Evolutionary conservation across 1,140 invertebrate species (phyloP).

Genomic region (Chrysomallon squamiferum): DNA sequence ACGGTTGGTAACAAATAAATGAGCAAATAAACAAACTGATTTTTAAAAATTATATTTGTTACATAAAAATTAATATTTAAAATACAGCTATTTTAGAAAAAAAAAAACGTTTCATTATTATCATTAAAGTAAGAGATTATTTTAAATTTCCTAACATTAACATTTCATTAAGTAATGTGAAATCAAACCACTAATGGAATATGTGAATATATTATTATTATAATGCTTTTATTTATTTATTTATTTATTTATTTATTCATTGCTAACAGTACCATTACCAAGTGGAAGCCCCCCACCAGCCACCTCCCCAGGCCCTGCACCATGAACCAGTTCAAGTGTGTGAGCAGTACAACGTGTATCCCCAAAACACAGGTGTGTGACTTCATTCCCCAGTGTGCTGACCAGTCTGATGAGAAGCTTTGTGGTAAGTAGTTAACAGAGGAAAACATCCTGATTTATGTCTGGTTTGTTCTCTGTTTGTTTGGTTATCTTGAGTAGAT

Average conservation of each 20-base stretch:
- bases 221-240: too few species aligned
- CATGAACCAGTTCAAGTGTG: slow-evolving; percentile 33
- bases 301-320: slow-evolving; percentile 46
- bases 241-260: too few species aligned
- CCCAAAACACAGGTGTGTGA: slow-evolving; percentile 67
- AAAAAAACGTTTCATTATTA: too few species aligned
- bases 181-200: too few species aligned
- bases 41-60: too few species aligned
- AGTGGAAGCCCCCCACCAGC: slow-evolving; percentile 27
- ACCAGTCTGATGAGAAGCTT: slow-evolving; percentile 51
- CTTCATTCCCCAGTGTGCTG: slow-evolving; percentile 67
- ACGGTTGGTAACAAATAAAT: slow-evolving; percentile 32
- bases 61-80: too few species aligned
- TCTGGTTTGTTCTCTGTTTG: not conserved
- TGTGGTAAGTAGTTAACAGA: slow-evolving; percentile 54
- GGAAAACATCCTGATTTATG: not conserved
- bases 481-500: not conserved
- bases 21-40: too few species aligned
- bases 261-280: slow-evolving; percentile 26
- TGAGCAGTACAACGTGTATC: slow-evolving; percentile 36
- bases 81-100: too few species aligned
- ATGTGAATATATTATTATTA: too few species aligned
- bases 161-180: too few species aligned
- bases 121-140: too few species aligned
- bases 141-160: too few species aligned